Conservation (phyloP, 2,888 invertebrate species). For the Ptychoptera contaminata region DNA sequence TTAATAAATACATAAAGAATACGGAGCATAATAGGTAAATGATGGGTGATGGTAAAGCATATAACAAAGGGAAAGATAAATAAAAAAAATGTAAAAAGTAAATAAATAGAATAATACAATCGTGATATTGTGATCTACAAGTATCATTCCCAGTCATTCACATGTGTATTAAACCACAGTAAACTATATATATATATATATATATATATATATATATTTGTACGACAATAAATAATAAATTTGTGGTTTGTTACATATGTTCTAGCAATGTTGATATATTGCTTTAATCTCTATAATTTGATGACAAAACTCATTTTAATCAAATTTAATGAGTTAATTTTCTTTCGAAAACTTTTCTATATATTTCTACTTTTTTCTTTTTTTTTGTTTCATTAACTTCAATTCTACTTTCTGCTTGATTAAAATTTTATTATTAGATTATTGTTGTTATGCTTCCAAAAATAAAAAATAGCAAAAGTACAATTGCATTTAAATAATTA, state of each 20-base stretch:
- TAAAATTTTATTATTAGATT: neutral
- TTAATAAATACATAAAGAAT: too few relatives aligned
- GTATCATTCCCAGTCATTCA: too few relatives aligned
- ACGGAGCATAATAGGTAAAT: too few relatives aligned
- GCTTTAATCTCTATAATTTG: neutral
- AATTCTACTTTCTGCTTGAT: neutral
- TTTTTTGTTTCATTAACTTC: neutral
- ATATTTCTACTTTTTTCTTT: neutral
- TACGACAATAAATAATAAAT: neutral
- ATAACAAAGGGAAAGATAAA: too few relatives aligned
- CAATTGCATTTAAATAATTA: too few relatives aligned
- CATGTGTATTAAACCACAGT: too few relatives aligned
- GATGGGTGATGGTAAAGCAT: too few relatives aligned
- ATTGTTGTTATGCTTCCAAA: too few relatives aligned
- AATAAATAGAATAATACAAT: too few relatives aligned
- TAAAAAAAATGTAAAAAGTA: too few relatives aligned
- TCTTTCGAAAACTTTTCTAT: neutral
- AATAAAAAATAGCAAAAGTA: too few relatives aligned
- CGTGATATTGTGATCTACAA: too few relatives aligned
- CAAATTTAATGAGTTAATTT: neutral
- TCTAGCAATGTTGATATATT: neutral
- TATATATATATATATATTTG: neutral
- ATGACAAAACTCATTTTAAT: neutral
- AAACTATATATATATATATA: neutral
- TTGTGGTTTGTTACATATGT: neutral